Evolutionary conservation across 2,888 invertebrate species (phyloP).

Genomic region (Hedya salicella): DNA sequence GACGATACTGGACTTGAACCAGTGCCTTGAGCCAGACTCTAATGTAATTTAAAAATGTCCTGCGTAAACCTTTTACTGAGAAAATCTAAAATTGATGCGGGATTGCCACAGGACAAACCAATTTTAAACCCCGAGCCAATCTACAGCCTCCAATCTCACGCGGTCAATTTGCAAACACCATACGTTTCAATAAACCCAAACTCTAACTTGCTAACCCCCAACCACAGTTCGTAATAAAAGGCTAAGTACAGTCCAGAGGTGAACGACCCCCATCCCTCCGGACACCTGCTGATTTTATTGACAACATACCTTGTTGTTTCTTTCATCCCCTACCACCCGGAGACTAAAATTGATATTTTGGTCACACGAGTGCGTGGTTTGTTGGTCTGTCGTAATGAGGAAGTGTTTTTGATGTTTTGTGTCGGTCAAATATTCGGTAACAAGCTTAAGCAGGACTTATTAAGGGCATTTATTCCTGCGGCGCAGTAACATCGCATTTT

Average conservation of each 20-base stretch:
- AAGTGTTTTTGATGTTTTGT: slow-evolving; percentile 38
- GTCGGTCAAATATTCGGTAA: slow-evolving; percentile 19
- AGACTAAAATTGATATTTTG: slow-evolving; percentile 47
- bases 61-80: too few species aligned
- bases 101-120: slow-evolving; percentile 3
- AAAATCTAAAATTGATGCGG: too few species aligned
- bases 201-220: slow-evolving; percentile 50
- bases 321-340: slow-evolving; percentile 66
- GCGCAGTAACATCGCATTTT: too few species aligned
- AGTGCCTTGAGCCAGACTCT: too few species aligned
- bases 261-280: slow-evolving; percentile 71
- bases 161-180: slow-evolving; percentile 35
- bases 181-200: slow-evolving; percentile 42
- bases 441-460: slow-evolving; percentile 4
- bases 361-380: slow-evolving; percentile 37
- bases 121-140: not conserved
- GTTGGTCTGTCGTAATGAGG: slow-evolving; percentile 33
- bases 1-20: too few species aligned
- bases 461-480: not conserved
- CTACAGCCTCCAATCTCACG: slow-evolving; percentile 14
- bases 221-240: slow-evolving; percentile 56
- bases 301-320: slow-evolving; percentile 75
- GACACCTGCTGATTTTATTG: slow-evolving; percentile 82
- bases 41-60: too few species aligned
- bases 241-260: slow-evolving; percentile 59